phyloP scores from a whole-genome alignment of 2,113 vertebrate genomes.

The Ahaetulla prasina region DNA sequence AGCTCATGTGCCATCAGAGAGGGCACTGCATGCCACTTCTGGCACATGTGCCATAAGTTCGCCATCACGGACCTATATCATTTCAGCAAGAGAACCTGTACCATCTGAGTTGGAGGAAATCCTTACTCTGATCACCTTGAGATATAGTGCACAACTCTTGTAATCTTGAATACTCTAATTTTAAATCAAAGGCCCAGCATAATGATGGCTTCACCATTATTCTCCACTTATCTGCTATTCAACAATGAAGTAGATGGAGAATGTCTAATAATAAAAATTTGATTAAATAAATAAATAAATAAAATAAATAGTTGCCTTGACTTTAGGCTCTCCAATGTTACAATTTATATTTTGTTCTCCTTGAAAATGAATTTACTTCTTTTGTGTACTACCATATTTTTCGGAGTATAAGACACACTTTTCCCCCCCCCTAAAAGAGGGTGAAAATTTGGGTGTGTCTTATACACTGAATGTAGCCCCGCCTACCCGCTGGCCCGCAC shows the following conservation, averaged over 20 bases:
- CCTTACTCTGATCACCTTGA: neutral
- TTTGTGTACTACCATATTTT: neutral
- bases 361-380: neutral
- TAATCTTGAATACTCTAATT: neutral
- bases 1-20: no score
- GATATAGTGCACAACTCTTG: neutral
- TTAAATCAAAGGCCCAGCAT: neutral
- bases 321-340: neutral
- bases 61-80: no score
- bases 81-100: no score
- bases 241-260: neutral
- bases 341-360: neutral
- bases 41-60: no score
- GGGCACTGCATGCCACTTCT: no score
- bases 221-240: neutral
- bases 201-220: neutral
- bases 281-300: no score
- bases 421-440: no score
- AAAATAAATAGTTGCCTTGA: neutral
- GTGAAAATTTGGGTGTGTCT: no score
- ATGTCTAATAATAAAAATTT: neutral
- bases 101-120: neutral
- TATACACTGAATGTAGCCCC: no score
- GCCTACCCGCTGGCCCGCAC: no score
- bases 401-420: no score